These are phyloP conservation scores for Stegophylla sp. DNA, from an alignment of 2,888 invertebrate species.

Conservation along the genomic window DNA sequence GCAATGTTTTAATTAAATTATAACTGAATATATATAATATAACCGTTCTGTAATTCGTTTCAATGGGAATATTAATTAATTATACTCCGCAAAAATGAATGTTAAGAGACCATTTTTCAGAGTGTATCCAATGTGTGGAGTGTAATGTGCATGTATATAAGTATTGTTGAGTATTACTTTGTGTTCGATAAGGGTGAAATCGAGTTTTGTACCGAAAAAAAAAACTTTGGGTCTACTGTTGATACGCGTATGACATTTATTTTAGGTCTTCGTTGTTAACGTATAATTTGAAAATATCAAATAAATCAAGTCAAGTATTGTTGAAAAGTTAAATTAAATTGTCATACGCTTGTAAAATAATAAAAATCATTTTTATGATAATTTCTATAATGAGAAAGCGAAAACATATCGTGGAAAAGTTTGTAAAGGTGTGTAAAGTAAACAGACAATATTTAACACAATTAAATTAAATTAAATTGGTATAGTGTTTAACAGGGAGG, in stretches of 20 bases:
- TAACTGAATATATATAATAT: too few species aligned
- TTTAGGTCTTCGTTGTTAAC: conserved; percentile 2
- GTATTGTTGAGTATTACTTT: conserved; percentile 13
- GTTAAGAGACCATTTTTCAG: conserved; percentile 19
- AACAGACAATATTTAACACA: too few species aligned
- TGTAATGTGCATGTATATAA: neutral
- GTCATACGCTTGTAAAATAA: neutral
- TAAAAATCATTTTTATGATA: too few species aligned
- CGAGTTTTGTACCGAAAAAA: neutral
- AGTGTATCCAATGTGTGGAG: neutral
- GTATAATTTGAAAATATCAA: neutral
- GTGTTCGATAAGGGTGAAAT: conserved; percentile 21
- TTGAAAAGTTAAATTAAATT: neutral
- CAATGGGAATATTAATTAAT: conserved; percentile 40
- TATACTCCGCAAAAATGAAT: conserved; percentile 16
- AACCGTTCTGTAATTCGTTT: neutral
- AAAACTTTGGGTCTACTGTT: neutral
- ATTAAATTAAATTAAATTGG: too few species aligned
- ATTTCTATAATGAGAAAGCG: too few species aligned
- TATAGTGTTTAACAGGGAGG: too few species aligned
- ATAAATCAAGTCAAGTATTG: neutral
- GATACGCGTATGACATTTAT: neutral
- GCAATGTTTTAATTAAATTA: conserved; percentile 46
- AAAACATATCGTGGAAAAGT: too few species aligned
- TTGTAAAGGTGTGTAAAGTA: too few species aligned